These are phyloP conservation scores for Melipona quadrifasciata DNA, from an alignment of 1,140 invertebrate species.

Conservation along the genomic window DNA sequence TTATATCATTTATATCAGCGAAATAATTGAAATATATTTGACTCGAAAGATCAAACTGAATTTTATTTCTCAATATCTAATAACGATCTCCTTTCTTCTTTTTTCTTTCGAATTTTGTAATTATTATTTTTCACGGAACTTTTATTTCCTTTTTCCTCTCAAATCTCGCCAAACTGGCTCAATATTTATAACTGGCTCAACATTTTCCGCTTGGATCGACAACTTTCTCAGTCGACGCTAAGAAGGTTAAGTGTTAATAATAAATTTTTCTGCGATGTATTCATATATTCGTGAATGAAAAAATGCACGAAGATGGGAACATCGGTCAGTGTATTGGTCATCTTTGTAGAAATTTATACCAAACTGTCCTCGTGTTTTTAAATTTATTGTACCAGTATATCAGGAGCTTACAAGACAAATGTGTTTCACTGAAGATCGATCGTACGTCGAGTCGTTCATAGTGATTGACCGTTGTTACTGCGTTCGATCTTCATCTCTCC, in stretches of 20 bases:
- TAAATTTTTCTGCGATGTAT: background rate
- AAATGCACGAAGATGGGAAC: background rate
- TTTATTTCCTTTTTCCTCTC: too few species aligned
- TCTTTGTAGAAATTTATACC: background rate
- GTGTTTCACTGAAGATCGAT: background rate
- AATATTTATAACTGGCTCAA: too few species aligned
- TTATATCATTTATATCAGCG: too few species aligned
- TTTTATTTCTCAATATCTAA: too few species aligned
- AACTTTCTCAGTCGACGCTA: background rate
- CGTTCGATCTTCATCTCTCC: conserved; percentile 8
- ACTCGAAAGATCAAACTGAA: too few species aligned
- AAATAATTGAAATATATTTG: too few species aligned
- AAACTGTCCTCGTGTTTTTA: background rate
- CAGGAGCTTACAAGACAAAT: background rate
- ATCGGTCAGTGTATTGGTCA: background rate
- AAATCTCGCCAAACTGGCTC: too few species aligned
- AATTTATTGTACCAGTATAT: background rate
- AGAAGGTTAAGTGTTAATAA: background rate
- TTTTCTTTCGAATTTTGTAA: too few species aligned
- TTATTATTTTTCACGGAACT: too few species aligned
- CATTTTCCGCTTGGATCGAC: too few species aligned
- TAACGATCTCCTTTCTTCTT: too few species aligned
- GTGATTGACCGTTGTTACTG: background rate
- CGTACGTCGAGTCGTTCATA: background rate
- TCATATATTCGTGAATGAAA: background rate